These are phyloP conservation scores for Spodoptera litura DNA, from an alignment of 1,140 invertebrate genomes.

Conservation along the genomic window DNA sequence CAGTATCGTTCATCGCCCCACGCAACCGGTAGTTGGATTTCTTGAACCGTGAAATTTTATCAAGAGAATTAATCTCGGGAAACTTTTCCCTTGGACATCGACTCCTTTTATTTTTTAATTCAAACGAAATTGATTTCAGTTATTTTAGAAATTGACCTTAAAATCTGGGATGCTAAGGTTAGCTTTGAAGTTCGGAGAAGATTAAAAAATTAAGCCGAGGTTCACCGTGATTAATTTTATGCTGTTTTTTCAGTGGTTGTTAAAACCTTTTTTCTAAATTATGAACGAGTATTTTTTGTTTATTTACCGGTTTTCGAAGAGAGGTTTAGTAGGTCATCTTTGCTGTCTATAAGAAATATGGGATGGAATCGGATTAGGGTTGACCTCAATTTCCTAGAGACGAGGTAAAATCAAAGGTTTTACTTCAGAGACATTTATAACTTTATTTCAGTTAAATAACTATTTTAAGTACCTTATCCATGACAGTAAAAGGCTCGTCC, in stretches of 20 bases:
- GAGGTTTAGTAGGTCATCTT: no score
- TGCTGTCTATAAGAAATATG: no score
- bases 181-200: slow-evolving; percentile 51
- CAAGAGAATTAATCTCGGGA: slow-evolving; percentile 84
- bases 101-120: slow-evolving; percentile 76
- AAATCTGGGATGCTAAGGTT: slow-evolving; percentile 45
- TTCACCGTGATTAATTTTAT: background rate
- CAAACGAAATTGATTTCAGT: slow-evolving; percentile 72
- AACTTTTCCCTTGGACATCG: slow-evolving; percentile 80
- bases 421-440: no score
- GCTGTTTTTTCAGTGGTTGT: background rate
- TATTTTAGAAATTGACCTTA: slow-evolving; percentile 54
- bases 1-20: slow-evolving; percentile 84
- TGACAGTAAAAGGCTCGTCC: no score
- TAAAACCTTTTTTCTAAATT: background rate
- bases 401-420: no score
- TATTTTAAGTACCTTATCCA: no score
- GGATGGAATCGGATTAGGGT: no score
- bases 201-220: slow-evolving; percentile 46
- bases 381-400: no score
- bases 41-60: slow-evolving; percentile 86
- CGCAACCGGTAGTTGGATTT: slow-evolving; percentile 85
- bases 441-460: no score
- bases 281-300: background rate
- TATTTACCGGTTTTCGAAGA: background rate